Evolutionary conservation across 92 coral and sea anemone genomes (phyloP), one percentile per base, ranked within the genome.

Genomic region (Zoanthus solanderi): DNA sequence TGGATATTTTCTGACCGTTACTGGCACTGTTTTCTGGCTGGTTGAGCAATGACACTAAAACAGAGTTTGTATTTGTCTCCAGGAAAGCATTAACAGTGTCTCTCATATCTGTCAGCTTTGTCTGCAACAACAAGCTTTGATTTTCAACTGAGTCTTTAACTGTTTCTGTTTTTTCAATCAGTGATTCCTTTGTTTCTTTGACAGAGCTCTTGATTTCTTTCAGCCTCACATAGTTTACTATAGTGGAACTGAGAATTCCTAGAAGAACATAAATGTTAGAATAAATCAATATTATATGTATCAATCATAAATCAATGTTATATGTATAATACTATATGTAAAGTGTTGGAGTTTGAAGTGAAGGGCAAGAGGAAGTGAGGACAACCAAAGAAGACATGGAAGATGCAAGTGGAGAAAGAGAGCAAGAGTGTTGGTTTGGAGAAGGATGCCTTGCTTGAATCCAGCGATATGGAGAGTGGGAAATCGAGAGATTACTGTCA

Each of bases 191-290:
- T 37, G 98, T 94, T 37, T 87, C 94, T 56, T 87, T 90, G 29
- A 96, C 98, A 17, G 99, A 95, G 80, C 85, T 90, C 82, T 94
- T 96, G 74, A 96, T 91, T 77, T 95, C 94, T 89, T 93, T 96
- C 82, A 96, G 87, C 88, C 99, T 91, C 48, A 92, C 84, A 58
- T 93, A 92, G 75, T 96, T 96, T 71, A 95, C 87, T 28, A 96
- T 73, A 34, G 97, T 88, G 0, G 99, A 96, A 76, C 99, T 95
- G 4, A 96, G 84, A 76, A 96, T 94, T 76, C 99, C 99, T 96
- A 34, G 30, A 78, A 15, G 12, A 9, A 71, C 8, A 76, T 34
- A 57, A 47, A 58, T 63, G 30, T 17, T n/a, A 63, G 6, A n/a
- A 63, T 17, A 18, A 63, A 23, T 23, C 23, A 23, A 23, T 23